Conservation (phyloP, 2,797 vertebrate genomes). For the Artibeus jamaicensis region DNA sequence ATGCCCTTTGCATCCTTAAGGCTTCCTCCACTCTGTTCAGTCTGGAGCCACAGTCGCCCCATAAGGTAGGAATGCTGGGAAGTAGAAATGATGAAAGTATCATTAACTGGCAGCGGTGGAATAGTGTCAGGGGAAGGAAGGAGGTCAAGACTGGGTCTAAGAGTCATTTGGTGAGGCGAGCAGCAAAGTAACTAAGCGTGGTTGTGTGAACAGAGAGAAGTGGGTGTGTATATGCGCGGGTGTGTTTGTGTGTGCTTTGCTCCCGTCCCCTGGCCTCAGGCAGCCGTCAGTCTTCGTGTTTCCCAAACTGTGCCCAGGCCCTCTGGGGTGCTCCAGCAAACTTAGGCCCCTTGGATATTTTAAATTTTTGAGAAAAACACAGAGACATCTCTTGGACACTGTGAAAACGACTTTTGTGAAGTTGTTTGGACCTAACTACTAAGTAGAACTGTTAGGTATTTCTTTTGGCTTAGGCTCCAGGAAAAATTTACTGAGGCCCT, state of each 20-base stretch:
- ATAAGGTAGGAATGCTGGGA: background rate
- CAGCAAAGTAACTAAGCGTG: background rate
- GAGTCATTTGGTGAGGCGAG: background rate
- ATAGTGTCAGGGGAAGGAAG: background rate
- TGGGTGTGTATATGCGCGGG: fast-evolving
- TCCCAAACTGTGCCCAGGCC: background rate
- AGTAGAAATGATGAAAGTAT: background rate
- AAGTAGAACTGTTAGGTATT: background rate
- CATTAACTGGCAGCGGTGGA: background rate
- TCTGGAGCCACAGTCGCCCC: background rate
- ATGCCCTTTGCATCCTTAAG: background rate
- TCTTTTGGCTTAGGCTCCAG: background rate
- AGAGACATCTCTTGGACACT: background rate
- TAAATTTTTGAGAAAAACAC: background rate
- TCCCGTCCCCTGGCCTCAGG: background rate
- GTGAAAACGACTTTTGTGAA: background rate
- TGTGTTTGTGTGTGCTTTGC: background rate
- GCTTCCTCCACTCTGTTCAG: background rate
- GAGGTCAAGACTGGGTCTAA: background rate
- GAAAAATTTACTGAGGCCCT: background rate
- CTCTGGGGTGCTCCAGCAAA: background rate
- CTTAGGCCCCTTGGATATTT: background rate
- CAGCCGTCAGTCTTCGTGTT: background rate
- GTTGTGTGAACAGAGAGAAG: background rate
- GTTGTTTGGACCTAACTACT: background rate